Percentiles rank a stretch among this genome's conserved stretches.
phyloP scores from a whole-genome alignment of 2,797 vertebrate species.

The Tolypeutes matacus region DNA sequence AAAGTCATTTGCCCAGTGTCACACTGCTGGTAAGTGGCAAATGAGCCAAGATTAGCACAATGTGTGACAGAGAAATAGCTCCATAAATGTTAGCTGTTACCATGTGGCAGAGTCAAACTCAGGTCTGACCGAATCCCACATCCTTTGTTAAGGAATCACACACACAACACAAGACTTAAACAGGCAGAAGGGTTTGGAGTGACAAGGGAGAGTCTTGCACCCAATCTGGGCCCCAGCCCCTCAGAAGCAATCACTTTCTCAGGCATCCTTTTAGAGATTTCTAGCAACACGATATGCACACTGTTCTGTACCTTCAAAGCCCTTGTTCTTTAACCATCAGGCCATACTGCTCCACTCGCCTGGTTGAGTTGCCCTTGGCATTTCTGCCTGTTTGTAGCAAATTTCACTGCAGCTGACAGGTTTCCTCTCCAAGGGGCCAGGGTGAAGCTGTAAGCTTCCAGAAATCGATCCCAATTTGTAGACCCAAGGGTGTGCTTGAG shows the following conservation, averaged over 20 bases:
- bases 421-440: not conserved
- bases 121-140: not conserved
- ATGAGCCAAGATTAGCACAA: not conserved
- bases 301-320: too few relatives aligned
- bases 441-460: not conserved
- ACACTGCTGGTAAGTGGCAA: not conserved
- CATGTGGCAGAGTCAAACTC: not conserved
- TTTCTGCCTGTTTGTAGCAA: not conserved
- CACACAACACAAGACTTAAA: fast-evolving
- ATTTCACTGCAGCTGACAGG: not conserved
- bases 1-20: not conserved
- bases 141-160: not conserved
- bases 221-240: not conserved
- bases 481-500: not conserved
- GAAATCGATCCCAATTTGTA: not conserved
- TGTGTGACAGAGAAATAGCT: not conserved
- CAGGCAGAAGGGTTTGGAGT: not conserved
- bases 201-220: not conserved
- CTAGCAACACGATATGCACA: fast-evolving
- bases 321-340: not conserved
- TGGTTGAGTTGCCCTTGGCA: fast-evolving
- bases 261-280: not conserved
- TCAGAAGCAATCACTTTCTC: not conserved
- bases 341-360: not conserved
- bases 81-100: not conserved